These are phyloP conservation scores for Noctilio leporinus DNA, from an alignment of 2,113 vertebrate species.

Conservation along the genomic window DNA sequence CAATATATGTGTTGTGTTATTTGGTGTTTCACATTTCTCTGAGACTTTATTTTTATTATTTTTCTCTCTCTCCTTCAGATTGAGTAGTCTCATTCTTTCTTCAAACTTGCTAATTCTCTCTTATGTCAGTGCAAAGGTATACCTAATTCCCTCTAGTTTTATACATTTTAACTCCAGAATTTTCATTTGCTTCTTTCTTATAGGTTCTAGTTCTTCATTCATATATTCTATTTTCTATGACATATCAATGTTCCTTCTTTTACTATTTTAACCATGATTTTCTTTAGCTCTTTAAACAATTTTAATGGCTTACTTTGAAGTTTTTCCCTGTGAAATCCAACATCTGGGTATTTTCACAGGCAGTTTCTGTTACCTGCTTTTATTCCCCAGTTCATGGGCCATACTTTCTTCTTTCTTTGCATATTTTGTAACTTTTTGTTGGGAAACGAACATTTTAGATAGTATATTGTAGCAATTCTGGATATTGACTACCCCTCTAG, in stretches of 20 bases:
- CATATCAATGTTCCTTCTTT: background rate
- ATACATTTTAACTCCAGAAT: background rate
- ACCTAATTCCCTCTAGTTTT: background rate
- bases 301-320: background rate
- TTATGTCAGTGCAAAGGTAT: background rate
- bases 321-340: background rate
- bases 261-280: background rate
- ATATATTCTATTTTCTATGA: background rate
- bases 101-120: background rate
- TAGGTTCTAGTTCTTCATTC: background rate
- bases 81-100: background rate
- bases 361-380: background rate
- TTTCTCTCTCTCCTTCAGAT: background rate
- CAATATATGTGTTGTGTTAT: background rate
- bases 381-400: background rate
- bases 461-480: background rate
- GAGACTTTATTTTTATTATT: background rate
- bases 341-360: background rate
- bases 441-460: background rate
- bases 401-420: background rate
- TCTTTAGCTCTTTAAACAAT: background rate
- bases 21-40: background rate
- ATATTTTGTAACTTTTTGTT: background rate
- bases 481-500: background rate
- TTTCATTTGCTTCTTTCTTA: background rate